Conservation (phyloP, 64 coral and sea anemone species). For the Porites lutea region DNA sequence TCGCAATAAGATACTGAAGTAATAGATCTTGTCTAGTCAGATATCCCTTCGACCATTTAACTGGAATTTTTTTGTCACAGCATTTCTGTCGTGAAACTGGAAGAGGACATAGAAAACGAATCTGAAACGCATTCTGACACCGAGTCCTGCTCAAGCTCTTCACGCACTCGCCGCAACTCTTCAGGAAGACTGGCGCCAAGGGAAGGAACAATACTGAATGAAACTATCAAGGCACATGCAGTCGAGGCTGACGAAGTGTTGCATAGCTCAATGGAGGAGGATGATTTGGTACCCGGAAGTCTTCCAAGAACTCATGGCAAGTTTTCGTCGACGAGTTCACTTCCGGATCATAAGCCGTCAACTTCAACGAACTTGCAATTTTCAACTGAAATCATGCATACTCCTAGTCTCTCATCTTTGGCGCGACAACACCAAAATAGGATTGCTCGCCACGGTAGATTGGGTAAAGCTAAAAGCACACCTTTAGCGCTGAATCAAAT, state of each 20-base stretch:
- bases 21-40: background rate
- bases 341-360: conserved; percentile 3
- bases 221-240: conserved; percentile 78
- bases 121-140: conserved; percentile 23
- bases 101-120: conserved; percentile 63
- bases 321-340: conserved; percentile 11
- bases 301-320: conserved; percentile 31
- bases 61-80: background rate
- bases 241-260: conserved; percentile 72
- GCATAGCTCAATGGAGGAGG: conserved; percentile 79
- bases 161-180: conserved; percentile 35
- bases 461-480: conserved; percentile 85
- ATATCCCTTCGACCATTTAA: background rate
- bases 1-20: background rate
- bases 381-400: conserved; percentile 21
- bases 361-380: conserved; percentile 16
- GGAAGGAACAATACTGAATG: conserved; percentile 84
- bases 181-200: conserved; percentile 91
- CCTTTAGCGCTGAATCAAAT: conserved; percentile 89
- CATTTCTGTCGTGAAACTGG: background rate
- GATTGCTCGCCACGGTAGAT: conserved; percentile 30
- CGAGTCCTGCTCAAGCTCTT: conserved; percentile 21
- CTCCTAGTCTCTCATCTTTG: conserved; percentile 26
- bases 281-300: conserved; percentile 35
- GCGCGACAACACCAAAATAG: conserved; percentile 36